Evolutionary conservation across 2,888 invertebrate genomes (phyloP).

Genomic region (Oscheius sp.): DNA sequence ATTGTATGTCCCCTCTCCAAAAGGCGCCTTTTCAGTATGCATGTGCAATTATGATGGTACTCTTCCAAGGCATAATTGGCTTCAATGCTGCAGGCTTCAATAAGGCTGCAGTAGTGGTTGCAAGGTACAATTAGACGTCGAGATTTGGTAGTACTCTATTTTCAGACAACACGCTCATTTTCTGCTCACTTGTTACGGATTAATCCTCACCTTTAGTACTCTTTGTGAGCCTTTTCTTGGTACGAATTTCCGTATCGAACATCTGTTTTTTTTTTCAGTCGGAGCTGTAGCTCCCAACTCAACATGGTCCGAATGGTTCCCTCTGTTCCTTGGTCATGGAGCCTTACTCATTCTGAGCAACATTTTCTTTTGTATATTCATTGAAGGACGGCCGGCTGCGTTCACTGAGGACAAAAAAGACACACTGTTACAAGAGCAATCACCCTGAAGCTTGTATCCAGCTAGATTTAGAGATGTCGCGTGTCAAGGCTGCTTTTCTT

Average conservation of each 20-base stretch:
- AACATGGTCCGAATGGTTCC: slow-evolving; percentile 32
- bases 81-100: slow-evolving; percentile 53
- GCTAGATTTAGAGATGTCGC: background rate
- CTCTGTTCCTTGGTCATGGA: slow-evolving; percentile 28
- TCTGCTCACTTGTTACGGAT: slow-evolving; percentile 39
- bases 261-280: slow-evolving; percentile 19
- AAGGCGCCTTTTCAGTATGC: slow-evolving; percentile 25
- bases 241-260: slow-evolving; percentile 1
- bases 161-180: slow-evolving; percentile 45
- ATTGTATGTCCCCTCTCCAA: background rate
- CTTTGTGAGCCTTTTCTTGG: slow-evolving; percentile 39
- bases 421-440: slow-evolving; percentile 6
- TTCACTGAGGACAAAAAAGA: slow-evolving; percentile 17
- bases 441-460: background rate
- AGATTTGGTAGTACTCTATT: background rate
- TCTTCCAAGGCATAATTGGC: slow-evolving; percentile 46
- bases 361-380: slow-evolving; percentile 27
- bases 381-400: slow-evolving; percentile 17
- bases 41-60: slow-evolving; percentile 39
- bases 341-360: slow-evolving; percentile 19
- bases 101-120: slow-evolving; percentile 46
- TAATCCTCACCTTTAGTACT: slow-evolving; percentile 40
- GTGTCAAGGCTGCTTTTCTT: background rate
- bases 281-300: slow-evolving; percentile 25
- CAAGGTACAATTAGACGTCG: slow-evolving; percentile 29